Conservation (phyloP, 2,888 invertebrate genomes). For the Baccha elongata region DNA sequence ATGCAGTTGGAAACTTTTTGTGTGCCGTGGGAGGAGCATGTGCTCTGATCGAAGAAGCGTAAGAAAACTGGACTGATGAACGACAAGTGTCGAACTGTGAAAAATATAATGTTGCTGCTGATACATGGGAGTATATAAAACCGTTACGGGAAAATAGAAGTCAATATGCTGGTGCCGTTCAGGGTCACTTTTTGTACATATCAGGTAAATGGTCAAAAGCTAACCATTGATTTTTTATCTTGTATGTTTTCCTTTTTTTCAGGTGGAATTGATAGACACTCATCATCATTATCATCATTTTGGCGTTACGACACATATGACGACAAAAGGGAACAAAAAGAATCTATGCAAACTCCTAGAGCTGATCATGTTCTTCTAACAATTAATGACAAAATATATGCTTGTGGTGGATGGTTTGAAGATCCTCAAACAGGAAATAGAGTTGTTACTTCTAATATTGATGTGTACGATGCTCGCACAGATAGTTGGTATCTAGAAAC, state of each 20-base stretch:
- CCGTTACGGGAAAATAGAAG: conserved; percentile 84
- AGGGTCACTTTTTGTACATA: conserved; percentile 79
- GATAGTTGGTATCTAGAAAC: conserved; percentile 86
- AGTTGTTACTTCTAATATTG: conserved; percentile 85
- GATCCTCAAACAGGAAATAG: conserved; percentile 83
- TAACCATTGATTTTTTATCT: conserved; percentile 65
- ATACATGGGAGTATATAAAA: conserved; percentile 85
- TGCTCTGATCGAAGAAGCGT: too few species aligned
- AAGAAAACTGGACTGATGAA: conserved; percentile 81
- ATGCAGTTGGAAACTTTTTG: too few species aligned
- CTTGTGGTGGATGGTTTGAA: conserved; percentile 87
- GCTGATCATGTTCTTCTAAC: conserved; percentile 87
- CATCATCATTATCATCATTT: conserved; percentile 83
- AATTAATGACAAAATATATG: conserved; percentile 84
- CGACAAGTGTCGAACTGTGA: conserved; percentile 83
- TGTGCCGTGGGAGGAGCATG: too few species aligned
- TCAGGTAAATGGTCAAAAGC: conserved; percentile 77
- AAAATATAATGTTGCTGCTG: conserved; percentile 84
- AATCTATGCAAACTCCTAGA: conserved; percentile 84
- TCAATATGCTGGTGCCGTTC: conserved; percentile 85
- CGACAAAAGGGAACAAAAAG: conserved; percentile 84
- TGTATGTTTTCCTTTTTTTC: background rate
- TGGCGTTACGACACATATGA: conserved; percentile 83
- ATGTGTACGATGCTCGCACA: conserved; percentile 85
- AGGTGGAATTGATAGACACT: conserved; percentile 81